phyloP scores from a whole-genome alignment of 2,113 vertebrate species.

The Helogale parvula region DNA sequence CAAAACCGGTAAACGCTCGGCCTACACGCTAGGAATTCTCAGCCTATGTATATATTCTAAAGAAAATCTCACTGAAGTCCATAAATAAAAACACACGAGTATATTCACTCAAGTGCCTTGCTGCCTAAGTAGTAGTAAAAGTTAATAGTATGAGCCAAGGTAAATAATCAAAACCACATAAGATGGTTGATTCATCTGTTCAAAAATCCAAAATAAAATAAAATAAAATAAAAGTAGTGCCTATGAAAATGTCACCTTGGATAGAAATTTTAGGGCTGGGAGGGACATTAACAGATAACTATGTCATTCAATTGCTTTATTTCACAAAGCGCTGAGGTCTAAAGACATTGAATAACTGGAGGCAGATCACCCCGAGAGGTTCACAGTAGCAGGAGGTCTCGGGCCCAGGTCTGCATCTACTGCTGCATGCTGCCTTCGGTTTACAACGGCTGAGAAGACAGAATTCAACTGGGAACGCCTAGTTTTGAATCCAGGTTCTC shows the following conservation, averaged over 20 bases:
- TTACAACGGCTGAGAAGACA: background rate
- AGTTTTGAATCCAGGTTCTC: background rate
- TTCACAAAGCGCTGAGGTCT: constrained; percentile 6
- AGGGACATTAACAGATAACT: background rate
- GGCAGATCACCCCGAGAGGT: background rate
- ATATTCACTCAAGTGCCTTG: background rate
- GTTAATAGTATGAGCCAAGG: background rate
- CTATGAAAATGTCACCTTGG: background rate
- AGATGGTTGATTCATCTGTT: background rate
- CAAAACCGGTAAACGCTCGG: background rate
- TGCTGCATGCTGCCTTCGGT: accelerated
- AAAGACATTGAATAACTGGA: background rate
- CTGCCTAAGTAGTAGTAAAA: background rate
- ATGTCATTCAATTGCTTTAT: background rate
- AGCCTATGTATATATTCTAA: background rate
- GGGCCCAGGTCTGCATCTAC: background rate
- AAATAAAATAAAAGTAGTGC: background rate
- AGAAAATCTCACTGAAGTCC: background rate
- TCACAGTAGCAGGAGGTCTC: background rate
- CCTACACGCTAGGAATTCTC: background rate
- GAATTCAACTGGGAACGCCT: background rate
- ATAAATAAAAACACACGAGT: background rate
- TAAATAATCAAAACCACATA: background rate
- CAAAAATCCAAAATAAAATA: background rate
- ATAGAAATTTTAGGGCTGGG: background rate